Base-by-base conservation (phyloP, 2,113 vertebrate genomes). In the Heterotis niloticus region DNA sequence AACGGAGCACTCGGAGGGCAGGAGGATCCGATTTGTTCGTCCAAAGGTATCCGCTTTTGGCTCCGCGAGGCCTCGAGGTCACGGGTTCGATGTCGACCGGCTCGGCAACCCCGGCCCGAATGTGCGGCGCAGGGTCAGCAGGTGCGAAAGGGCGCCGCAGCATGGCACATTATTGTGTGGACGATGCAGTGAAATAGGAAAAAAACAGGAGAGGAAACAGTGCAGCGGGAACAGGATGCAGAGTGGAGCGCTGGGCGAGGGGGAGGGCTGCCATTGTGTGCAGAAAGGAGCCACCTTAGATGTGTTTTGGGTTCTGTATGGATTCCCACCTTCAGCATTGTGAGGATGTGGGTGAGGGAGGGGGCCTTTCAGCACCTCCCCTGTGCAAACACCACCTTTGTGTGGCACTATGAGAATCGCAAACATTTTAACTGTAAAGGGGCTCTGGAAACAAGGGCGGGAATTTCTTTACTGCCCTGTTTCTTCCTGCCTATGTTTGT, bases 371-470 rank as follows among this genome's bases (percentile, higher is more conserved):
- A 88, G 81, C 66, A 51, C 52, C 66, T 79, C 87, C 88, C 84
- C 67, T 78, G 87, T 87, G 90, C 87, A 89, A 89, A 89, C 87
- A 81, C 66, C 85, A 84, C 85, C 87, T 89, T 89, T 82, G 78
- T 84, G 83, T 71, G 80, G 82, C 84, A 77, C 85, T 88, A 88
- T 76, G 83, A 89, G 89, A 92, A 92, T 69, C 81, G 88, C 86
- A 90, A 92, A 92, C 87, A 91, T 91, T 91, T 89, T 84, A 81
- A 83, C 83, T 80, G 85, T 85, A 79, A 86, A 88, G 87, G 79
- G 84, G 28, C 84, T 54, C 64, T 75, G 87, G 89, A 86, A 80
- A 78, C 70, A 59, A 71, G 44, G 72, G 17, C n/a, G 59, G 28
- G 80, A 78, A 69, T 77, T 75, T 57, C 84, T 29, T 88, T 85